Evolutionary conservation across 2,797 vertebrate genomes (phyloP), one percentile per base, ranked within the genome.

Genomic region (Trachops cirrhosus): DNA sequence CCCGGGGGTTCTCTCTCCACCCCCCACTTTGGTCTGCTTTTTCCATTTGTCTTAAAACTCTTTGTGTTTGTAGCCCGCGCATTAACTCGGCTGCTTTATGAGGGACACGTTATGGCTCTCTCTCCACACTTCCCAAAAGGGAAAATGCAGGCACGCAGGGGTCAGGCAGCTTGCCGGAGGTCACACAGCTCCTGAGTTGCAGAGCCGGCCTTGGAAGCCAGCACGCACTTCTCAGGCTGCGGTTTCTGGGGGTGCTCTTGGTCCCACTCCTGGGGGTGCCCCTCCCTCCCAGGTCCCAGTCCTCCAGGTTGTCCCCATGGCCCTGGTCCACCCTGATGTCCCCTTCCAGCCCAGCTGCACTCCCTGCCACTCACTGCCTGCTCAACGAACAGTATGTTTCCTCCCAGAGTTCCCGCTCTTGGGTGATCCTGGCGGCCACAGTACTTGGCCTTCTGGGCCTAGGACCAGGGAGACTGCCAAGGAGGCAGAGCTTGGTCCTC

Each of bases 341-440:
- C 73, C 22, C 29, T 52, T 54, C 54, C 34, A 46, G 46, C 46
- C 37, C 37, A 19, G 9, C 32, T 9, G 29, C 32, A 4, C 19
- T 62, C 44, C 26, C 15, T 29, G 19, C 32, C 34, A 7, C 67
- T 37, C 57, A 10, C 87, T 64, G 34, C 68, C 46, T 39, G 44
- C 29, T n/a, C 46, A n/a, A 16, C 2, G 2, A 37, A 24, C 32
- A 11, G 74, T 1, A 2, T 0, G 21, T 11, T 12, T 41, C 34
- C 50, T 16, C 4, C 19, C 10, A 5, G 32, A 19, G 34, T 21
- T 34, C 77, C 37, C 22, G 10, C 62, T 29, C 39, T 29, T 7
- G 19, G 22, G 46, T 26, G 64, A 18, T 1, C 26, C 86, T 22
- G 5, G n/a, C 6, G n/a, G 48, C 62, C 14, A 48, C 44, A 3